phyloP scores from a whole-genome alignment of 2,797 vertebrate genomes.

The Moxostoma hubbsi region DNA sequence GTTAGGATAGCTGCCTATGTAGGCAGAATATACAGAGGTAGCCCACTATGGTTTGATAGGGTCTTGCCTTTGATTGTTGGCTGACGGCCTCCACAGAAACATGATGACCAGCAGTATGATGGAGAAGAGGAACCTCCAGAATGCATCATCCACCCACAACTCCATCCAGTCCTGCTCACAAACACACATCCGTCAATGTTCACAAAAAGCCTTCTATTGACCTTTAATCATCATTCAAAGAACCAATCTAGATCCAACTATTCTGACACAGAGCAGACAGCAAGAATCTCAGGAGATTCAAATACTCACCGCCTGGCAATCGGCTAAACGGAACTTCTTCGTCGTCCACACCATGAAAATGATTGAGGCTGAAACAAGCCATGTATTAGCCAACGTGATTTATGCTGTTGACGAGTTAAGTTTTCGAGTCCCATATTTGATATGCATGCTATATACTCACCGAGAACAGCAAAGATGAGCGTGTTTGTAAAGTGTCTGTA shows the following conservation, averaged over 20 bases:
- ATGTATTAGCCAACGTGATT: neutral
- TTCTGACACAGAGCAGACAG: neutral
- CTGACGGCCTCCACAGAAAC: conserved; percentile 90
- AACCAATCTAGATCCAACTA: neutral
- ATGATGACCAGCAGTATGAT: conserved; percentile 87
- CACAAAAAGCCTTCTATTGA: no score
- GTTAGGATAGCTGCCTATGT: no score
- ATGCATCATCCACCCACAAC: conserved; percentile 88
- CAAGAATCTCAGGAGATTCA: neutral
- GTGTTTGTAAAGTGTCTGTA: conserved; percentile 92
- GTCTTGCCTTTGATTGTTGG: conserved; percentile 86
- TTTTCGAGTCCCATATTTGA: neutral
- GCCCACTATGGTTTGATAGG: no score
- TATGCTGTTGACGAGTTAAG: neutral
- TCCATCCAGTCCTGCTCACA: conserved; percentile 85
- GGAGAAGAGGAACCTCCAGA: conserved; percentile 91
- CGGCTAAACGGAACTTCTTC: conserved; percentile 83
- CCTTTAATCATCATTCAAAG: neutral
- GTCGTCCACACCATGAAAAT: conserved; percentile 88
- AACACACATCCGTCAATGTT: neutral
- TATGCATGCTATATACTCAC: conserved; percentile 68
- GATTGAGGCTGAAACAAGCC: conserved; percentile 78
- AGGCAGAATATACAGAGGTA: no score
- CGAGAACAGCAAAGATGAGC: conserved; percentile 85
- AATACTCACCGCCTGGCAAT: conserved; percentile 86